Evolutionary conservation across 2,888 invertebrate genomes (phyloP), one percentile per base, ranked within the genome.

Genomic region (Drosophila nr. perissopoda): DNA sequence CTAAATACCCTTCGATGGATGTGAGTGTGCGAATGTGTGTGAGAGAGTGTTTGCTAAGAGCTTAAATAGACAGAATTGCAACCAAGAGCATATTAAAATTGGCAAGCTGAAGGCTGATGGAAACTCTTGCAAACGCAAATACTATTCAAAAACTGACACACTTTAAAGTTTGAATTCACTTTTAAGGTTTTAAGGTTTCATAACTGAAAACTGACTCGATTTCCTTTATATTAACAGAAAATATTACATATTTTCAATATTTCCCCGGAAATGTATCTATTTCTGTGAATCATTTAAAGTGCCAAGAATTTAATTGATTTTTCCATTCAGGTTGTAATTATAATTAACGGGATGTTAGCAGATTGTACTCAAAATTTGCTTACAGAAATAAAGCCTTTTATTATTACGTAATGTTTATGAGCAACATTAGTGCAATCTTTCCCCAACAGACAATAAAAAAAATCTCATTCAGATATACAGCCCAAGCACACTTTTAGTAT

Each of bases 401-500:
- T 49, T 21, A 5, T 27, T 13, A 4, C 25, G 2, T 46, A 1
- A 4, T 21, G 40, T 62, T 56, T 25, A 46, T 42, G 4, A 58
- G 11, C 40, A 42, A 29, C 46, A 54, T 59, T 21, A 38, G 25
- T 33, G 6, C 33, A 33, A 13, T 27, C 21, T 52, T 40, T 48
- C n/a, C 49, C n/a, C 42, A 42, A 33, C 16, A 27, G 29, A 46
- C 48, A 53, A 58, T 64, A 53, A 21, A 49, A 46, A 38, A 51
- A 27, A 46, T n/a, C 48, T 10, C 60, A 64, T 46, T 66, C 33
- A 56, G 36, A 34, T 36, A 25, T 33, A 31, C 25, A 49, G 13
- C n/a, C 34, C 38, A 27, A 36, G 29, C 16, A 31, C 51, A 68
- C 62, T 78, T 69, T 65, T 59, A 63, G 52, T 71, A 71, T 59